Conservation (phyloP, 2,888 invertebrate genomes). For the Pachydiplax longipennis region DNA sequence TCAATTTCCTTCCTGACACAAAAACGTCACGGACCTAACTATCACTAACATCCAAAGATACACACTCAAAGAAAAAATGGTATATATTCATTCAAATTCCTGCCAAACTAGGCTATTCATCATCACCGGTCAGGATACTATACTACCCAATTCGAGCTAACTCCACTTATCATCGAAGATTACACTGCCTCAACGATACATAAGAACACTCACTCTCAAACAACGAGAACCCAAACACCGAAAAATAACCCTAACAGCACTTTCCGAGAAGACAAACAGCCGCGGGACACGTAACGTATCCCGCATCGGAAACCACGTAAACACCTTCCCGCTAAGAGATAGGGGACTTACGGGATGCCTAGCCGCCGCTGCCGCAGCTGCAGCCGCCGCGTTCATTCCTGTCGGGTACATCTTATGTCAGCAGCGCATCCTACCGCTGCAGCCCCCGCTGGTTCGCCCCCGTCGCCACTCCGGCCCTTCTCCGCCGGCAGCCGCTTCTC, state of each 20-base stretch:
- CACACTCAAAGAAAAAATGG: too few species aligned
- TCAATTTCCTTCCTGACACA: too few species aligned
- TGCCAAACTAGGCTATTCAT: too few species aligned
- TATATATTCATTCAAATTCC: too few species aligned
- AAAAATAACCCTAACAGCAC: neutral
- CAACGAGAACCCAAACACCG: neutral
- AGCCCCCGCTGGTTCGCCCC: neutral
- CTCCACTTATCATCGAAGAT: too few species aligned
- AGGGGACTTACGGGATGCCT: slow-evolving; percentile 83
- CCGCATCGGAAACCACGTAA: neutral
- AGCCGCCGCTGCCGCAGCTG: slow-evolving; percentile 82
- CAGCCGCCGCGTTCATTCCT: slow-evolving; percentile 87
- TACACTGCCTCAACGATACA: too few species aligned
- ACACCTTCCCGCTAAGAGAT: too few species aligned
- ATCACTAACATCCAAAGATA: too few species aligned
- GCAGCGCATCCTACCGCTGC: slow-evolving; percentile 54
- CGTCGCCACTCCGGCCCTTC: slow-evolving; percentile 21
- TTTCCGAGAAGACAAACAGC: neutral
- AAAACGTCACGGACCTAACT: too few species aligned
- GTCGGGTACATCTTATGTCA: slow-evolving; percentile 81
- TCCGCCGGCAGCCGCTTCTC: neutral
- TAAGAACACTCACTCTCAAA: neutral
- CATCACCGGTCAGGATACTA: too few species aligned
- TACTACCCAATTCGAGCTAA: too few species aligned
- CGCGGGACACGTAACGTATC: neutral